Base-by-base conservation (phyloP, 2,888 invertebrate genomes). In the Drosophila longiperda region DNA sequence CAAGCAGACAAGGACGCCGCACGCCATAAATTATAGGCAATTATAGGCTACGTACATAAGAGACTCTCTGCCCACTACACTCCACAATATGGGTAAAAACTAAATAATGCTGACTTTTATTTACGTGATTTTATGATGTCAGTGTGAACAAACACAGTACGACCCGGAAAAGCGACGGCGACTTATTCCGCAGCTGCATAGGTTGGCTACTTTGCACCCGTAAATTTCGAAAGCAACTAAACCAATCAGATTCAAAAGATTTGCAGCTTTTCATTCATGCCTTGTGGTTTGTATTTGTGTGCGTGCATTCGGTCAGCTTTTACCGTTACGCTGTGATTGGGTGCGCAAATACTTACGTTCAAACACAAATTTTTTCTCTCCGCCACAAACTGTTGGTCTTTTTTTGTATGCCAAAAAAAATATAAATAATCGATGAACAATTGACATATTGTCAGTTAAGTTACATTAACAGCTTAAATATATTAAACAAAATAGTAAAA, bases 161-260 rank as follows among this genome's bases (percentile, higher is more conserved):
- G 67, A 58, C 66, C 59, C 75, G 66, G 60, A 79, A 71, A 69
- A 62, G 53, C 61, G 53, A 60, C 68, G 54, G 50, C 72, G 55
- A 78, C 64, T 74, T 49, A 61, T 77, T 53, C 63, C 74, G 80
- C 71, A 78, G 59, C 60, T 62, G 59, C 78, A 78, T 53, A 58
- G 54, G 67, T 20, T 12, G 6, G 42, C 42, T 76, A 84, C 89
- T 84, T 82, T 67, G 73, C 89, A 81, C 79, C 63, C 87, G 87
- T 79, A 89, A 89, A 85, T 84, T 73, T 82, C 74, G 74, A 85
- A 69, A 71, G 67, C 82, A 80, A 84, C 89, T 84, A 83, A 89
- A 72, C 45, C 45, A 66, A 63, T 38, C 12, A 17, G 76, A 87
- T 59, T 38, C 49, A 54, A 75, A 49, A 59, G 49, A 58, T 38